phyloP scores from a whole-genome alignment of 2,888 invertebrate species.

The Watsonalla cultraria region DNA sequence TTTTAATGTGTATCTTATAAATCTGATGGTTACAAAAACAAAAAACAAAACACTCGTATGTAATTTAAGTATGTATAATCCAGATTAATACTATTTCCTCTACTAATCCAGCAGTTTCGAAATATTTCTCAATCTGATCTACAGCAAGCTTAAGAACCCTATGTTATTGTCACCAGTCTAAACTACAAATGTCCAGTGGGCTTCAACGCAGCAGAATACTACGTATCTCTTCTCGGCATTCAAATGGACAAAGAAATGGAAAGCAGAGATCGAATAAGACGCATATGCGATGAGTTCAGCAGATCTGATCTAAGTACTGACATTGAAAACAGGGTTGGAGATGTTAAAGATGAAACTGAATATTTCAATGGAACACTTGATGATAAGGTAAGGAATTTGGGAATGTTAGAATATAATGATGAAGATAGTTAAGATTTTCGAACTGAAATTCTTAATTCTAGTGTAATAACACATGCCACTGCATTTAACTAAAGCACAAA shows the following conservation, averaged over 20 bases:
- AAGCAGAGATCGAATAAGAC: conserved; percentile 61
- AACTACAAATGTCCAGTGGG: conserved; percentile 84
- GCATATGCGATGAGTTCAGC: conserved; percentile 78
- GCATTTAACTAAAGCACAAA: too few species aligned
- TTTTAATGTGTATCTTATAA: too few species aligned
- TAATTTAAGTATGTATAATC: too few species aligned
- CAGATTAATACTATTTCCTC: too few species aligned
- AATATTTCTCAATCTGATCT: too few species aligned
- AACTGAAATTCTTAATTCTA: too few species aligned
- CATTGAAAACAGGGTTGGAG: conserved; percentile 54
- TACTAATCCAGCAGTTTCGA: too few species aligned
- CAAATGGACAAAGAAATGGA: conserved; percentile 61
- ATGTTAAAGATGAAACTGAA: conserved; percentile 61
- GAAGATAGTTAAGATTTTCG: too few species aligned
- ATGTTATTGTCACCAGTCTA: conserved; percentile 58
- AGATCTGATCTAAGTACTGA: conserved; percentile 62
- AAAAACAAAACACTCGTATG: too few species aligned
- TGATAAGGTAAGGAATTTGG: conserved; percentile 44
- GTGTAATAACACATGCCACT: too few species aligned
- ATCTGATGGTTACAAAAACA: too few species aligned
- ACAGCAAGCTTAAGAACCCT: too few species aligned
- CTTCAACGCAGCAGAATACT: conserved; percentile 93
- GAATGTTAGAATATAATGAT: neutral
- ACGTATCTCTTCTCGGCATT: conserved; percentile 80
- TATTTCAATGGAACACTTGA: conserved; percentile 59